Evolutionary conservation across 2,797 vertebrate genomes (phyloP).

Genomic region (Sciurus vulgaris): DNA sequence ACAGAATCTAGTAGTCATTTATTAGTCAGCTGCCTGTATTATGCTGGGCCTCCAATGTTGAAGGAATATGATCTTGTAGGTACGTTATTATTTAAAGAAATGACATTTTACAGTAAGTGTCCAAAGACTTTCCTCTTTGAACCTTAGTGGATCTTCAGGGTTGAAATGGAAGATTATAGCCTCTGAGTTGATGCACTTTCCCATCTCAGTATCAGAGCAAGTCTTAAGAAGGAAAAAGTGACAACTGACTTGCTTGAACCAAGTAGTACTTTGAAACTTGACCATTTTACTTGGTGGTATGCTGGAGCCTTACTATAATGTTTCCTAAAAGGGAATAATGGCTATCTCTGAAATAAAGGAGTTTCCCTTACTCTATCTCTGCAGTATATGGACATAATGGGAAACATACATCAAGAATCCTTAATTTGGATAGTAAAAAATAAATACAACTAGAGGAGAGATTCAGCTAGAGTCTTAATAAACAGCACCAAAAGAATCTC

Average conservation of each 20-base stretch:
- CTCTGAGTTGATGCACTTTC: neutral
- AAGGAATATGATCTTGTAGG: neutral
- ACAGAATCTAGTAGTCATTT: constrained; percentile 25
- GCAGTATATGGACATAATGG: neutral
- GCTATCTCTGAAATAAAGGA: neutral
- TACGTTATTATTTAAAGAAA: neutral
- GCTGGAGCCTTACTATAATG: neutral
- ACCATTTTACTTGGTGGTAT: neutral
- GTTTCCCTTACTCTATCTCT: neutral
- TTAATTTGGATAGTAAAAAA: constrained; percentile 46
- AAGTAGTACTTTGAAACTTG: neutral
- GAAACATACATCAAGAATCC: constrained; percentile 23
- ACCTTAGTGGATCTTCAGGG: neutral
- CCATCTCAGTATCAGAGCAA: constrained; percentile 5
- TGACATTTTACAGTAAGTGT: neutral
- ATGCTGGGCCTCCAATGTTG: neutral
- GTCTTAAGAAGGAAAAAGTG: constrained; percentile 4
- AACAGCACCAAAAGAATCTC: constrained; percentile 29
- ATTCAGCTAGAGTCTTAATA: neutral
- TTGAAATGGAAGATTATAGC: constrained; percentile 26
- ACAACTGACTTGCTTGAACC: neutral
- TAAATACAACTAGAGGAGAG: neutral
- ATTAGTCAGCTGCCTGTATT: neutral
- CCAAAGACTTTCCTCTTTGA: constrained; percentile 32
- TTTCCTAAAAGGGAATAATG: neutral